These are phyloP conservation scores for Theristicus caerulescens DNA, from an alignment of 2,113 vertebrate genomes.

Conservation along the genomic window DNA sequence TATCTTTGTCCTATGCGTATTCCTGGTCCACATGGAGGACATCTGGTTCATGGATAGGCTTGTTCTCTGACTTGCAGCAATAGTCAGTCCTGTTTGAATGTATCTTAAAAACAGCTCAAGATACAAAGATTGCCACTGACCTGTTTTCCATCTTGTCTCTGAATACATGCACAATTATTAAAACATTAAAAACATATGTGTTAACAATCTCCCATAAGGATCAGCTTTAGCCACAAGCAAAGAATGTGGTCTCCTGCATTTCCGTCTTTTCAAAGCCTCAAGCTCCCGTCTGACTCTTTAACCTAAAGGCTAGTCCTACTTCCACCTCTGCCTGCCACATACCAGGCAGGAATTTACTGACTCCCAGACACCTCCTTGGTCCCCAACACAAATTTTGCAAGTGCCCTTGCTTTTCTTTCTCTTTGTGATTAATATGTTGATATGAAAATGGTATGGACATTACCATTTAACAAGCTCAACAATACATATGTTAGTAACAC, in stretches of 20 bases:
- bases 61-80: background rate
- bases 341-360: background rate
- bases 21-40: background rate
- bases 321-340: background rate
- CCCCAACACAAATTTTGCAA: background rate
- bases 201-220: background rate
- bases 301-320: background rate
- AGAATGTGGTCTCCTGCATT: background rate
- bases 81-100: background rate
- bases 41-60: background rate
- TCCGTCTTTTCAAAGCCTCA: background rate
- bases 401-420: background rate
- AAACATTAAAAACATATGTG: background rate
- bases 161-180: background rate
- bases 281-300: background rate
- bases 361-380: background rate
- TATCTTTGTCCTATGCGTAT: background rate
- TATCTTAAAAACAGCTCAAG: background rate
- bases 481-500: accelerated
- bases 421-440: background rate
- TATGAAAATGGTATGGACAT: background rate
- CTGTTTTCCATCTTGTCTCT: background rate
- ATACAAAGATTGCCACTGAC: background rate
- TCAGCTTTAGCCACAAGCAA: background rate
- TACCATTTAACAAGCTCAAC: background rate